Conservation (phyloP, 2,888 invertebrate genomes). For the Rhyacophila evoluta region DNA sequence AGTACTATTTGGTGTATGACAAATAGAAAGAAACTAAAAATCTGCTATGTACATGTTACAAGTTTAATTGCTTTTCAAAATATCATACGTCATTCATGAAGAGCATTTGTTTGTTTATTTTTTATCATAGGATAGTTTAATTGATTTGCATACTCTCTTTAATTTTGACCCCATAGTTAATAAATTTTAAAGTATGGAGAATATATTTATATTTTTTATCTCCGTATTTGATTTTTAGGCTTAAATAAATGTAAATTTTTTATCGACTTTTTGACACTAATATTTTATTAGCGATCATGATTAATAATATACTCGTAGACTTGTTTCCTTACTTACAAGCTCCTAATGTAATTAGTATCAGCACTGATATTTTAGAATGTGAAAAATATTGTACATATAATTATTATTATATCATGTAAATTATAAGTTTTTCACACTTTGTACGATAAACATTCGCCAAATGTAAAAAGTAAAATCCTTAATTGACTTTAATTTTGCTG, state of each 20-base stretch:
- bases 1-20: no score
- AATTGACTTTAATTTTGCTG: neutral
- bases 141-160: neutral
- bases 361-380: conserved; percentile 30
- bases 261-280: neutral
- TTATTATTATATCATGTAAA: neutral
- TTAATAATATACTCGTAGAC: neutral
- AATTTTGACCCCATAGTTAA: neutral
- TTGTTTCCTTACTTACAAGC: neutral
- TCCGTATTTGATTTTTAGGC: neutral
- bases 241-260: neutral
- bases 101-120: neutral
- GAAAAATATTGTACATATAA: conserved; percentile 28
- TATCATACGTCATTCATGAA: neutral
- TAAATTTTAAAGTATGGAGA: neutral
- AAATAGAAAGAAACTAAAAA: no score
- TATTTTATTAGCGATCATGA: neutral
- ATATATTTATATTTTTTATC: conserved; percentile 19
- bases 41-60: no score
- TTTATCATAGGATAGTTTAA: neutral
- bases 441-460: conserved; percentile 31
- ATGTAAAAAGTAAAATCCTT: conserved; percentile 23
- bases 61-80: no score
- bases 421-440: conserved; percentile 34
- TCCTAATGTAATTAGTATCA: conserved; percentile 8